Conservation (phyloP, 2,113 vertebrate species). For the Cyanoderma ruficeps region DNA sequence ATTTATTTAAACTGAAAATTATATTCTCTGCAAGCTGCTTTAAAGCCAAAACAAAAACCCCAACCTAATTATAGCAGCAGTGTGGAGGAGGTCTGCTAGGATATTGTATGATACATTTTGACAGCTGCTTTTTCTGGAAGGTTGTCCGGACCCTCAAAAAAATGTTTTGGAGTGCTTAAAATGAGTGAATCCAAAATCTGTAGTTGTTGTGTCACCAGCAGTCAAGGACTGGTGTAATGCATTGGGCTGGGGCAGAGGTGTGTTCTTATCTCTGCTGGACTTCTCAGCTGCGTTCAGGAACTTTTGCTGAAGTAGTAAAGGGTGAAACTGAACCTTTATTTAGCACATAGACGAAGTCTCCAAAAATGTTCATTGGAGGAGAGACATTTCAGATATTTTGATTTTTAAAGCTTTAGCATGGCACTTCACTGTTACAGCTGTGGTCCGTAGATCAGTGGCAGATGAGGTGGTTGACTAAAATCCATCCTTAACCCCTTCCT, state of each 20-base stretch:
- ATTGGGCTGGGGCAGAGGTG: background rate
- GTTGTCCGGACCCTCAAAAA: conserved; percentile 61
- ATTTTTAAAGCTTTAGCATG: background rate
- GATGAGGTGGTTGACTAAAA: background rate
- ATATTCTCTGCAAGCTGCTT: conserved; percentile 79
- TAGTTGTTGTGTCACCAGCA: background rate
- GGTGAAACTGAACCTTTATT: background rate
- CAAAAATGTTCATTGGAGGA: background rate
- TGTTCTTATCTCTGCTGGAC: background rate
- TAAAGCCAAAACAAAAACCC: conserved; percentile 72
- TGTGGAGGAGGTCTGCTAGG: conserved; percentile 71
- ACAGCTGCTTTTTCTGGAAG: conserved; percentile 73
- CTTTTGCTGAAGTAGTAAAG: background rate
- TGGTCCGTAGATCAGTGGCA: background rate
- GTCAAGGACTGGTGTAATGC: background rate
- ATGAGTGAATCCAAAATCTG: conserved; percentile 8
- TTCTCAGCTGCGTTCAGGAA: background rate
- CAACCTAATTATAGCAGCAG: conserved; percentile 78
- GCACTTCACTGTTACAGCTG: background rate
- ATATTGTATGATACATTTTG: conserved; percentile 62
- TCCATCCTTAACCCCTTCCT: background rate
- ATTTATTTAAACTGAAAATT: conserved; percentile 76
- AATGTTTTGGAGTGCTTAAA: conserved; percentile 58
- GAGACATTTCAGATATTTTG: background rate
- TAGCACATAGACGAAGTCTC: background rate